Base-by-base conservation (phyloP, 2,888 invertebrate genomes). In the Troides oblongomaculatus region DNA sequence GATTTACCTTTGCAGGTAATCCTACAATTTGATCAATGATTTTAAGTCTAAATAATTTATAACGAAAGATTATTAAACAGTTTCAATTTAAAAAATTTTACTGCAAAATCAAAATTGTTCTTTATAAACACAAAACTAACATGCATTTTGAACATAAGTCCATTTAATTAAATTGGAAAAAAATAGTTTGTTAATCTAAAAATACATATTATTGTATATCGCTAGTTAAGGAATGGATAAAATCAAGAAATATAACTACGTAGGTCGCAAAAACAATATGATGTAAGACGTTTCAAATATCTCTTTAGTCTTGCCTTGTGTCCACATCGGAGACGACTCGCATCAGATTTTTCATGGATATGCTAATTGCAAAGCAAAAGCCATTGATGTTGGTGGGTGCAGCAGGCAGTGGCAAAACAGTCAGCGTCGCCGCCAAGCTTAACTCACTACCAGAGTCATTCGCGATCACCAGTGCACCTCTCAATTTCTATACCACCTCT, bases 401-500 rank as follows among this genome's bases (percentile, higher is more conserved):
- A 23, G 97, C 97, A 0, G 98, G 98, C 3, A 96, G 97, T 71
- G 99, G 99, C 8, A 99, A 99, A 90, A 97, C 97, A 64, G 97
- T 98, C n/a, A 94, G 98, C 62, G 95, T 98, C 71, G 95, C 95
- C 57, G 97, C 97, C 71, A 98, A 97, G 82, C 93, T 99, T 18
- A 93, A 94, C 72, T 87, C 93, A 0, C 84, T 99, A 50, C 92
- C 96, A 0, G 96, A 97, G 12, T 95, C 95, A 58, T 98, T 95
- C 84, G 95, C 96, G 43, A 93, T 98, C 8, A 95, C 97, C 10
- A 98, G 97, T 87, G 97, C 97, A 18, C 97, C 98, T 0, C 97
- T 99, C 83, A 99, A 99, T 90, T 99, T 97, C 84, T 99, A 99
- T 83, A 98, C 98, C 0, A 97, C 97, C 0, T 98, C 98, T 57